A percentile compares a stretch with the other conserved stretches of the same genome.
phyloP scores from a whole-genome alignment of 2,888 invertebrate species.

The Coelogynopora nodosa region DNA sequence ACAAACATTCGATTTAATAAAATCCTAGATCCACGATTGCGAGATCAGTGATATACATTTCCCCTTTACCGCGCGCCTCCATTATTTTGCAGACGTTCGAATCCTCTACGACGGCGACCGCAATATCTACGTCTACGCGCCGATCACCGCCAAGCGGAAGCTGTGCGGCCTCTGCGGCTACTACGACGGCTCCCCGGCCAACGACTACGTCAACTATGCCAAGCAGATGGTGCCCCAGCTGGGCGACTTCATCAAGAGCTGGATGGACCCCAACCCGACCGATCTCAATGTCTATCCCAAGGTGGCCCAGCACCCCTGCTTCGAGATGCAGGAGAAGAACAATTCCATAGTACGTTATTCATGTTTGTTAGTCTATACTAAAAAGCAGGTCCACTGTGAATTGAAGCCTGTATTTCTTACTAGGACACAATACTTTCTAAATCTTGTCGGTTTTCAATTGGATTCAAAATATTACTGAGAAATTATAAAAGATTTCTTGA shows the following conservation, averaged over 20 bases:
- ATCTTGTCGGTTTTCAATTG: too few relatives aligned
- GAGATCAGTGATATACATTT: too few relatives aligned
- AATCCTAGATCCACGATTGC: too few relatives aligned
- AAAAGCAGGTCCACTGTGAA: too few relatives aligned
- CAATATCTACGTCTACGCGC: constrained; percentile 48
- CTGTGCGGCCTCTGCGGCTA: constrained; percentile 49
- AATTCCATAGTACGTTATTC: not conserved
- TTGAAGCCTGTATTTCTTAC: too few relatives aligned
- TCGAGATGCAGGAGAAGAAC: constrained; percentile 29
- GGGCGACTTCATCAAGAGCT: constrained; percentile 46
- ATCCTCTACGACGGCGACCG: constrained; percentile 47
- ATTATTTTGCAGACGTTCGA: constrained; percentile 48
- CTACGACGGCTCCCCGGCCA: constrained; percentile 46
- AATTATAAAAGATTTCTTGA: too few relatives aligned
- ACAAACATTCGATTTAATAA: too few relatives aligned
- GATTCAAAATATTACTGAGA: too few relatives aligned
- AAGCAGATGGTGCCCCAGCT: constrained; percentile 42
- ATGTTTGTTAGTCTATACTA: too few relatives aligned
- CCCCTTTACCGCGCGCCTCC: too few relatives aligned
- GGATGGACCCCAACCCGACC: constrained; percentile 47
- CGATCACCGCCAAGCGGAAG: constrained; percentile 47
- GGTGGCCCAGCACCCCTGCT: constrained; percentile 37
- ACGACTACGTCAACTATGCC: constrained; percentile 45
- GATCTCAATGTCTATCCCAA: constrained; percentile 41
- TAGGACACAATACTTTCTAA: too few relatives aligned